Conservation (phyloP, 2,113 vertebrate species). For the Microcebus jonahi region DNA sequence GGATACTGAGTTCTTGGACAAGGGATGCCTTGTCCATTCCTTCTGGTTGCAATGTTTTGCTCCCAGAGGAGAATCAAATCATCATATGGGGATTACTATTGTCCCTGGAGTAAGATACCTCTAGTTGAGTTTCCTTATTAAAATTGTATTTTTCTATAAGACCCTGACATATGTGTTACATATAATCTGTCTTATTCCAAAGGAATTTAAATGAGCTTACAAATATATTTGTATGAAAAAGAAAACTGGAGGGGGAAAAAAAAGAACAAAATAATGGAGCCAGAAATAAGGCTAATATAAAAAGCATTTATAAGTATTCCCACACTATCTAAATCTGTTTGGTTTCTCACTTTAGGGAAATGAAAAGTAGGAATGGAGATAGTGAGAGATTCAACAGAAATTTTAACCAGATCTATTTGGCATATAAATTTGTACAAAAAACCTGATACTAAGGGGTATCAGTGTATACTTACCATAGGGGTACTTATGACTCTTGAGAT, state of each 20-base stretch:
- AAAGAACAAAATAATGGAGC: not conserved
- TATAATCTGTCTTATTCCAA: constrained; percentile 41
- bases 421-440: not conserved
- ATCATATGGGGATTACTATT: not conserved
- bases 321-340: constrained; percentile 13
- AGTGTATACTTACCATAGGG: not conserved
- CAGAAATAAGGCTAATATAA: not conserved
- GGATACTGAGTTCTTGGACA: not conserved
- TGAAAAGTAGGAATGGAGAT: not conserved
- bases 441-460: not conserved
- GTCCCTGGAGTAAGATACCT: not conserved
- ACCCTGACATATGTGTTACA: not conserved
- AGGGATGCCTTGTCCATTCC: not conserved
- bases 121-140: constrained; percentile 52
- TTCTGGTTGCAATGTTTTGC: not conserved
- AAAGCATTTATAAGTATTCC: not conserved
- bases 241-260: not conserved
- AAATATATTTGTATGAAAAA: not conserved
- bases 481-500: not conserved
- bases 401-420: constrained; percentile 12
- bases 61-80: not conserved
- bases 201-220: constrained; percentile 32
- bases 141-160: constrained; percentile 60
- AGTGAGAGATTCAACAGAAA: constrained; percentile 22
- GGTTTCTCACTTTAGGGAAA: constrained; percentile 14